Conservation (phyloP, 2,797 vertebrate genomes). For the Acestrorhynchus altus region DNA sequence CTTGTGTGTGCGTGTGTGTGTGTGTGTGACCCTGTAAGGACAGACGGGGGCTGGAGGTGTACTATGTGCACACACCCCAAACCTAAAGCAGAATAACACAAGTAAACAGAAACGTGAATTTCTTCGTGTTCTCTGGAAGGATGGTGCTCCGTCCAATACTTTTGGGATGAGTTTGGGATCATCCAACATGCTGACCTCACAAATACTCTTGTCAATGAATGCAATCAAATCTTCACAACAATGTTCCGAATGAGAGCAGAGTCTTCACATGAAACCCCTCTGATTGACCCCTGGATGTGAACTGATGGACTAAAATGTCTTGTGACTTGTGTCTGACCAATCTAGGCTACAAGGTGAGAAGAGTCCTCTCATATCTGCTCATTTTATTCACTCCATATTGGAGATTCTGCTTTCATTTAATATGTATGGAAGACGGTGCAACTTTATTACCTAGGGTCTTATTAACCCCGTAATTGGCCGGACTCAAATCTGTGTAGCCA, state of each 20-base stretch:
- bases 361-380: conserved; percentile 17
- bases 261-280: neutral
- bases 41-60: conserved; percentile 1
- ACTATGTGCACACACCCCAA: conserved; percentile 13
- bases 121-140: too few relatives aligned
- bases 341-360: conserved; percentile 4
- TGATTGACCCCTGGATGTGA: neutral
- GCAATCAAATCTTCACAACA: too few relatives aligned
- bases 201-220: too few relatives aligned
- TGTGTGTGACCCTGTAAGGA: neutral
- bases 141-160: too few relatives aligned
- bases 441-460: conserved; percentile 60
- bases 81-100: neutral
- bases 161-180: too few relatives aligned
- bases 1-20: conserved; percentile 1
- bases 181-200: too few relatives aligned
- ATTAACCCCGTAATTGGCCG: conserved; percentile 61
- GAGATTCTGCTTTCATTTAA: conserved; percentile 46
- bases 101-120: neutral
- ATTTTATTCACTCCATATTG: neutral
- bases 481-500: conserved; percentile 50
- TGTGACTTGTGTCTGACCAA: neutral
- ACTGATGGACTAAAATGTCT: neutral
- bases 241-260: too few relatives aligned
- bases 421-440: conserved; percentile 39